Conservation (phyloP, 2,888 invertebrate genomes). For the Ophion slaviceki region DNA sequence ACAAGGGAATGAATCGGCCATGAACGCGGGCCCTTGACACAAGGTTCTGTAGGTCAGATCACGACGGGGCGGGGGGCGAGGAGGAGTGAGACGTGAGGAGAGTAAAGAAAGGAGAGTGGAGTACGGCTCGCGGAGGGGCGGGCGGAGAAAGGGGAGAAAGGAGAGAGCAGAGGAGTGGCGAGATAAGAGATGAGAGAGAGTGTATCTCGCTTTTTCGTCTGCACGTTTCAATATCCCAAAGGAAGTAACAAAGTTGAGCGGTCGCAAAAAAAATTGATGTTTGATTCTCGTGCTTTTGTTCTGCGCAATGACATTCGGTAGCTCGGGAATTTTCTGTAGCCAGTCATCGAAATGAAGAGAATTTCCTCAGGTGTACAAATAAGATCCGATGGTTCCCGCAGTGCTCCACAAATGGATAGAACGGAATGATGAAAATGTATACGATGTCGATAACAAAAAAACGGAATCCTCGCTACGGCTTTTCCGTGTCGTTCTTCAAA, state of each 20-base stretch:
- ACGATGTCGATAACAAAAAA: conserved; percentile 15
- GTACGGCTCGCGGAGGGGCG: too few relatives aligned
- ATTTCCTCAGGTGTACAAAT: not conserved
- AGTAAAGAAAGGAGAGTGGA: too few relatives aligned
- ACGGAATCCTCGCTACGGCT: conserved; percentile 2
- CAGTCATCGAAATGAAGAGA: conserved; percentile 13
- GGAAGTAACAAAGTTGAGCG: too few relatives aligned
- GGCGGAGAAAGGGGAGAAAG: too few relatives aligned
- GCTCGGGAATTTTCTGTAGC: conserved; percentile 44
- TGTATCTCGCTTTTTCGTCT: too few relatives aligned
- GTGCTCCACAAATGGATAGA: conserved; percentile 39
- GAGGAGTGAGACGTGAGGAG: too few relatives aligned
- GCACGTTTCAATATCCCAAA: too few relatives aligned
- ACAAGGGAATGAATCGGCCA: conserved; percentile 77
- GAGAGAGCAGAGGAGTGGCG: too few relatives aligned
- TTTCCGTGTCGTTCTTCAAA: conserved; percentile 24
- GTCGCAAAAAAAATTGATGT: too few relatives aligned
- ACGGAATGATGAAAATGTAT: conserved; percentile 44
- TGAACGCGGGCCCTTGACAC: conserved; percentile 19
- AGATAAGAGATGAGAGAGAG: too few relatives aligned
- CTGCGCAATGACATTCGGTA: conserved; percentile 70
- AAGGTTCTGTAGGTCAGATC: conserved; percentile 37
- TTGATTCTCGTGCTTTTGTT: too few relatives aligned
- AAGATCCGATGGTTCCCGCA: not conserved
- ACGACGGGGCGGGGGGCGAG: not conserved